Conservation (phyloP, 2,888 invertebrate genomes). For the Cristatella mucedo region DNA sequence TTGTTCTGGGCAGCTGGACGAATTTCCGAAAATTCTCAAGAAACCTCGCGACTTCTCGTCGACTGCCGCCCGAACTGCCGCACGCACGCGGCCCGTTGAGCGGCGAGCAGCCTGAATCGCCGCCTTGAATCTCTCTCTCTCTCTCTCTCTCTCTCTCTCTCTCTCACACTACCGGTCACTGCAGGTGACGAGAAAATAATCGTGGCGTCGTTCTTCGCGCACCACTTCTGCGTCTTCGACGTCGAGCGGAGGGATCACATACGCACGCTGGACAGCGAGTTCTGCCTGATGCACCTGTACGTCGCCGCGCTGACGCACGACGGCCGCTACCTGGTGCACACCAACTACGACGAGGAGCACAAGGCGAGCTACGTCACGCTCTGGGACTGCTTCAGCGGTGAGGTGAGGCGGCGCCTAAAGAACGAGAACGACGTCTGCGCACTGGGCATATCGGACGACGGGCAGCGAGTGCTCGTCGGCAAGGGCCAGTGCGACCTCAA, state of each 20-base stretch:
- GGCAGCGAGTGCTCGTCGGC: constrained; percentile 26
- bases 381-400: constrained; percentile 28
- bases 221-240: constrained; percentile 33
- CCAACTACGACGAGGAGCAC: constrained; percentile 30
- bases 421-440: constrained; percentile 31
- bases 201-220: constrained; percentile 33
- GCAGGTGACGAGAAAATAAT: constrained; percentile 21
- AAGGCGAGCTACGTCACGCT: constrained; percentile 32
- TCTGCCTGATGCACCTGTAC: constrained; percentile 29
- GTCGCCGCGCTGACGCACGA: constrained; percentile 24
- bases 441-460: constrained; percentile 26
- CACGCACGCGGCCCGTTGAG: no score
- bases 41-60: no score
- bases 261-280: constrained; percentile 25
- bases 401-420: constrained; percentile 23
- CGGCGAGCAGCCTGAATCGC: no score
- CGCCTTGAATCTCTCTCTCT: no score
- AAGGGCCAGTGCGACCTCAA: constrained; percentile 24
- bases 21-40: no score
- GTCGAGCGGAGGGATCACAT: constrained; percentile 21
- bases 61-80: no score
- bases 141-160: no score
- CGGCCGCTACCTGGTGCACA: constrained; percentile 26
- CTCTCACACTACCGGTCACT: no score
- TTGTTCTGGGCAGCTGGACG: no score